Evolutionary conservation across 2,888 invertebrate genomes (phyloP), one percentile per base, ranked within the genome.

Genomic region (Sericinus montela): DNA sequence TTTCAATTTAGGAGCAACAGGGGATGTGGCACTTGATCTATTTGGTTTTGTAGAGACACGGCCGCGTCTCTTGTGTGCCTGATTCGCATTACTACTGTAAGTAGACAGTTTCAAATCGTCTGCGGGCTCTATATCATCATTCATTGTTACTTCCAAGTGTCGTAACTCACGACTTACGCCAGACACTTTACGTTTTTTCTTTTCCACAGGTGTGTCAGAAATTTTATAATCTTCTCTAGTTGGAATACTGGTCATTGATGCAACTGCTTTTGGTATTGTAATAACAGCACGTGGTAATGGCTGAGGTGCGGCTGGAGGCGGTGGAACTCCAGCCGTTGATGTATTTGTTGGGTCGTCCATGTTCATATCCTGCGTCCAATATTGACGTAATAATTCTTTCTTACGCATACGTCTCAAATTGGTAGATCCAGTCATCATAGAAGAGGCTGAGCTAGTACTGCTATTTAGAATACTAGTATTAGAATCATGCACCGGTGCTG

Each of bases 361-460:
- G 65, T 96, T 95, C 91, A 94, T 95, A 65, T 96, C 95, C 67
- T 95, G 95, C 10, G 94, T 94, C 89, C 95, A 95, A 58, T 87
- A 87, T 68, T 97, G 94, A 14, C 95, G 91, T 25, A 97, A 79
- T 44, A 97, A 72, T 70, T 97, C 97, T 67, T 97, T 97, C 83
- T 97, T 97, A 3, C 97, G 90, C 97, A 97, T 97, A 14, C 96
- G 90, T 16, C 97, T 87, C 38, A 96, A 89, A 74, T 93, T 95
- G 0, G 94, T 94, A 0, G 94, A 93, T 8, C 94, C 94, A 0
- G 91, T 82, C 65, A 83, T 72, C 59, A 78, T 80, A 15, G 80
- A 78, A 1, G 90, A 81, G 3, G 90, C 86, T 6, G 65, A 63
- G 10, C 61, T 84, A 1, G 89, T 74, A 32, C 89, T 75, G 30